phyloP scores from a whole-genome alignment of 2,888 invertebrate species.

The Shargacucullia verbasci region DNA sequence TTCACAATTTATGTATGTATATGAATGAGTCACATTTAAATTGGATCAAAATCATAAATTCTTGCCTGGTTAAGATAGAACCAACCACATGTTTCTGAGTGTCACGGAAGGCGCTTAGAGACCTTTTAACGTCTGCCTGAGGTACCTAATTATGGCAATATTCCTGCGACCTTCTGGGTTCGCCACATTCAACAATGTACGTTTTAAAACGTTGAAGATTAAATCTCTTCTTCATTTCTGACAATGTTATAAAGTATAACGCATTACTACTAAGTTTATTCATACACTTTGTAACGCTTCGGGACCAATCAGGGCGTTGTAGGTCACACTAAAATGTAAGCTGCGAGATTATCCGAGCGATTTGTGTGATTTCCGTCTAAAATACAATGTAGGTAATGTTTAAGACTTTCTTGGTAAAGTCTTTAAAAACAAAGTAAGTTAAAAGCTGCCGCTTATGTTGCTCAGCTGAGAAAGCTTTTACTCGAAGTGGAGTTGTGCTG shows the following conservation, averaged over 20 bases:
- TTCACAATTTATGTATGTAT: too few relatives aligned
- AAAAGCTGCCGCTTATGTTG: slow-evolving; percentile 31
- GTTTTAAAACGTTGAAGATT: not conserved
- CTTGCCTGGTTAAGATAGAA: too few relatives aligned
- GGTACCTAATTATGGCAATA: not conserved
- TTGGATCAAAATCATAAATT: too few relatives aligned
- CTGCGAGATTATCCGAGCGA: slow-evolving; percentile 35
- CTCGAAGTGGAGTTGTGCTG: slow-evolving; percentile 12
- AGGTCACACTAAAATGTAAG: slow-evolving; percentile 49
- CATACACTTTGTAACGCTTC: slow-evolving; percentile 36
- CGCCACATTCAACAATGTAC: not conserved
- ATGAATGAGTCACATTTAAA: too few relatives aligned
- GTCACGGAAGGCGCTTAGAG: too few relatives aligned
- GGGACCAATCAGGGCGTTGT: slow-evolving; percentile 34
- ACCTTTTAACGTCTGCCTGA: not conserved
- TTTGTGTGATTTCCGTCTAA: slow-evolving; percentile 39
- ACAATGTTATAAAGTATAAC: slow-evolving; percentile 17
- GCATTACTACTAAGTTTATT: slow-evolving; percentile 14
- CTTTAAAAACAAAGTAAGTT: slow-evolving; percentile 43
- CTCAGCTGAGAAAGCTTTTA: slow-evolving; percentile 5
- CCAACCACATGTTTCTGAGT: too few relatives aligned
- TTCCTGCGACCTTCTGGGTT: not conserved
- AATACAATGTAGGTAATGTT: slow-evolving; percentile 31
- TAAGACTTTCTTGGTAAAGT: slow-evolving; percentile 34
- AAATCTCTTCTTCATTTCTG: not conserved